A percentile compares a stretch with the other conserved stretches of the same genome.
Evolutionary conservation across 2,888 invertebrate genomes (phyloP).

Genomic region (Amphimallon solstitiale): DNA sequence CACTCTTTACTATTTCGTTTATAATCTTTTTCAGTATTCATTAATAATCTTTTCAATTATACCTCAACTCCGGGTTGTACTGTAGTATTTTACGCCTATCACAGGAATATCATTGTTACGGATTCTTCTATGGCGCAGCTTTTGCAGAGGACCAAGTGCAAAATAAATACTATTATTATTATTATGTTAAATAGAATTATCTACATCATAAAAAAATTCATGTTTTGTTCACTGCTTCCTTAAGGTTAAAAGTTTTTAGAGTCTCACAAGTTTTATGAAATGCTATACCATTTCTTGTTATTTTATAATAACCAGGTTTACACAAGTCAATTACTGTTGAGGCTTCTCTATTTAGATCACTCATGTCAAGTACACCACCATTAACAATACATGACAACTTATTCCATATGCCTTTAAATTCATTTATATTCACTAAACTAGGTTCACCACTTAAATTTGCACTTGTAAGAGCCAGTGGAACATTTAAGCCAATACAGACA

Average conservation of each 20-base stretch:
- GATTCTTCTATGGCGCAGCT: too few relatives aligned
- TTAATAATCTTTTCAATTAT: too few relatives aligned
- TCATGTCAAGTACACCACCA: constrained; percentile 74
- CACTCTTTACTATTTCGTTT: too few relatives aligned
- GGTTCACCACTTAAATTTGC: constrained; percentile 87
- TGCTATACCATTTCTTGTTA: constrained; percentile 83
- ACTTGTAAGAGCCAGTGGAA: constrained; percentile 94
- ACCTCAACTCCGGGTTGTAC: too few relatives aligned
- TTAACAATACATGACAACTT: constrained; percentile 86
- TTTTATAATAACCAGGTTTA: constrained; percentile 71
- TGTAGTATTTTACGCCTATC: too few relatives aligned
- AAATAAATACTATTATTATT: too few relatives aligned
- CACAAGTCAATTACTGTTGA: constrained; percentile 95
- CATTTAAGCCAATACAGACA: constrained; percentile 71
- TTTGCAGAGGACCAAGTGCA: too few relatives aligned
- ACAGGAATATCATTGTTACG: too few relatives aligned
- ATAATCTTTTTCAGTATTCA: too few relatives aligned
- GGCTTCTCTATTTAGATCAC: constrained; percentile 76
- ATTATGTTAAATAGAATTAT: too few relatives aligned
- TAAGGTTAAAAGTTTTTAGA: constrained; percentile 64
- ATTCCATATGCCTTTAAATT: constrained; percentile 85
- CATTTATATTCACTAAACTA: constrained; percentile 81
- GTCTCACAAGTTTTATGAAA: constrained; percentile 67
- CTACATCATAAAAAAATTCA: neutral
- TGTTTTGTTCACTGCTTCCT: constrained; percentile 2